Conservation (phyloP, 2,888 invertebrate species). For the Hydraecia micacea region DNA sequence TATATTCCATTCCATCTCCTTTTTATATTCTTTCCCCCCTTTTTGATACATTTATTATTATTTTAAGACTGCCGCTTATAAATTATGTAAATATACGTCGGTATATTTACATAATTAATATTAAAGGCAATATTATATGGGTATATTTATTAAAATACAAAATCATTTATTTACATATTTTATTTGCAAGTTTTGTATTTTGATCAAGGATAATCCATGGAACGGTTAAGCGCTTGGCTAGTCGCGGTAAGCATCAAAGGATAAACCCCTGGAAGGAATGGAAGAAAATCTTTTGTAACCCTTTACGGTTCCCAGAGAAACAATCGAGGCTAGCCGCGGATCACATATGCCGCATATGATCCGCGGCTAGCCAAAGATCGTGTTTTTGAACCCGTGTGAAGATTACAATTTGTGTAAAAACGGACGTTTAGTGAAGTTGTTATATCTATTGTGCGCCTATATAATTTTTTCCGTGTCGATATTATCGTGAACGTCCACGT, state of each 20-base stretch:
- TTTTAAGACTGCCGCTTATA: not conserved
- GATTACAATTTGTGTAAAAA: not conserved
- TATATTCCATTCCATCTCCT: not conserved
- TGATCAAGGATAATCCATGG: not conserved
- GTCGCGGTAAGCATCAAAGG: not conserved
- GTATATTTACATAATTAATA: not conserved
- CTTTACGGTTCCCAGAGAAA: not conserved
- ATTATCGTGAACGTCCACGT: not conserved
- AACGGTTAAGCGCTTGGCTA: not conserved
- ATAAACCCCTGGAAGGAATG: not conserved
- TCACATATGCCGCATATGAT: not conserved
- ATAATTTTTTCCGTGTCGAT: not conserved
- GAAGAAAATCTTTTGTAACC: slow-evolving; percentile 12
- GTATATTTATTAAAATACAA: not conserved
- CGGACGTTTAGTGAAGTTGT: not conserved
- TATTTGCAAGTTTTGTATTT: not conserved
- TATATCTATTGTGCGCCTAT: not conserved
- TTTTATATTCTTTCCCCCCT: not conserved
- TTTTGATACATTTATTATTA: not conserved
- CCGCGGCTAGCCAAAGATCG: too few species aligned
- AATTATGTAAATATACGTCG: not conserved
- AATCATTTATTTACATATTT: not conserved
- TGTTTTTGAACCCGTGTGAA: not conserved
- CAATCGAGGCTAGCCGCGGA: slow-evolving; percentile 4
- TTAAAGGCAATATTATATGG: not conserved